These are phyloP conservation scores for Melangyna quadrimaculata DNA, from an alignment of 2,888 invertebrate species.

Conservation along the genomic window DNA sequence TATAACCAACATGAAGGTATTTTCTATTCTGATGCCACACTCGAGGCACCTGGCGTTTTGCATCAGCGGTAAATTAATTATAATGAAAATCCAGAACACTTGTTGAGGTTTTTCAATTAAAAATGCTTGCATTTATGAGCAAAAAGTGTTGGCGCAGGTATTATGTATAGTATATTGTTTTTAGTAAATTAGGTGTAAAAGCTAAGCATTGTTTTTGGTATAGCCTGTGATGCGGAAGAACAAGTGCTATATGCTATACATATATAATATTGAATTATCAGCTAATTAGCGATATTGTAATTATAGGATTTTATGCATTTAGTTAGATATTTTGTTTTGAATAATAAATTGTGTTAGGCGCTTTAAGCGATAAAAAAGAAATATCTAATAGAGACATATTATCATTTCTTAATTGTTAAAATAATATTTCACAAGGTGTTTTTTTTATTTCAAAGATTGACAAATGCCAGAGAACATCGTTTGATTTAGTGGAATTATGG, in stretches of 20 bases:
- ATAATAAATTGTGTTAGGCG: too few relatives aligned
- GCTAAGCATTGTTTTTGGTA: conserved; percentile 5
- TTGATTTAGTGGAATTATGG: too few relatives aligned
- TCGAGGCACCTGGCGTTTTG: conserved; percentile 8
- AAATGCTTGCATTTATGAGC: background rate
- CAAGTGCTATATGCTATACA: background rate
- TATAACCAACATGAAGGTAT: background rate
- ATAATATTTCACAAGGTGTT: too few relatives aligned
- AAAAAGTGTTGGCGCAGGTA: background rate
- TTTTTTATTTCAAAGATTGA: too few relatives aligned
- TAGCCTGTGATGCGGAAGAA: background rate
- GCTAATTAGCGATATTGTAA: background rate
- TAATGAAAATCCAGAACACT: conserved; percentile 28
- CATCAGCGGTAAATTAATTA: conserved; percentile 30
- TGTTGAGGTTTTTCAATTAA: conserved; percentile 64
- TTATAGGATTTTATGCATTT: background rate
- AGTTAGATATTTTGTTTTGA: background rate
- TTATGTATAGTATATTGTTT: background rate
- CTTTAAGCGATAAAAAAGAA: too few relatives aligned
- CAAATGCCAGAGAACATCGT: too few relatives aligned
- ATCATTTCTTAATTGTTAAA: too few relatives aligned
- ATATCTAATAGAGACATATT: too few relatives aligned
- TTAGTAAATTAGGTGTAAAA: conserved; percentile 18
- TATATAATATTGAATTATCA: background rate
- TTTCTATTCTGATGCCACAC: background rate